Conservation (phyloP, 1,140 invertebrate genomes). For the Dinoponera quadriceps region DNA sequence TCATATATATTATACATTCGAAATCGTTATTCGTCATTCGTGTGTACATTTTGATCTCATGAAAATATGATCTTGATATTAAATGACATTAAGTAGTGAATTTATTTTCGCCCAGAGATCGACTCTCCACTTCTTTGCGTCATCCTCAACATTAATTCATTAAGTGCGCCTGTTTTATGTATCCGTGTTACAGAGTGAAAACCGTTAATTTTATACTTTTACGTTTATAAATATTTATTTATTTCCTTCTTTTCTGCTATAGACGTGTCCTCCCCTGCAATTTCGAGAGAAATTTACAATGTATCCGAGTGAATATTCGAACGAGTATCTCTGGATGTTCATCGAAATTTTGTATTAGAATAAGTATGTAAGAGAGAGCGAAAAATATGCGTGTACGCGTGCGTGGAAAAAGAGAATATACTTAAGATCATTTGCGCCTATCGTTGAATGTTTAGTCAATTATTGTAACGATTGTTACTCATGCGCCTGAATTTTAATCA, state of each 20-base stretch:
- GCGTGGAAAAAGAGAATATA: not conserved
- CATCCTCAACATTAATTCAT: conserved; percentile 32
- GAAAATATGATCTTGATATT: conserved; percentile 7
- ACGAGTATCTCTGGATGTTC: not conserved
- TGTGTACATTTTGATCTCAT: not conserved
- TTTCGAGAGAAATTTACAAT: conserved; percentile 29
- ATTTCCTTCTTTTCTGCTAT: not conserved
- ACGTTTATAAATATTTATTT: conserved; percentile 34
- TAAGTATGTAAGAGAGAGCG: not conserved
- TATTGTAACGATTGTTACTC: conserved; percentile 46
- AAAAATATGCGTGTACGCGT: not conserved
- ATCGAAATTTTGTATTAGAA: conserved; percentile 9
- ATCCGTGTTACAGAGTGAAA: conserved; percentile 17
- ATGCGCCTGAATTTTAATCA: conserved; percentile 23
- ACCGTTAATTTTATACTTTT: conserved; percentile 21
- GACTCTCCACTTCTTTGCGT: not conserved
- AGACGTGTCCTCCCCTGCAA: conserved; percentile 13
- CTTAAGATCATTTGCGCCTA: conserved; percentile 40
- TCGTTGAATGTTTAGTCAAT: conserved; percentile 45
- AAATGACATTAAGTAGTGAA: conserved; percentile 3
- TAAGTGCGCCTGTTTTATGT: not conserved
- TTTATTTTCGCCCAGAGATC: not conserved
- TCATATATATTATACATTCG: too few relatives aligned
- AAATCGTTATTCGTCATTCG: not conserved
- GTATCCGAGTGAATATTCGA: conserved; percentile 7